Conservation (phyloP, 1,140 invertebrate genomes). For the Aphelenchoides fujianensis region DNA sequence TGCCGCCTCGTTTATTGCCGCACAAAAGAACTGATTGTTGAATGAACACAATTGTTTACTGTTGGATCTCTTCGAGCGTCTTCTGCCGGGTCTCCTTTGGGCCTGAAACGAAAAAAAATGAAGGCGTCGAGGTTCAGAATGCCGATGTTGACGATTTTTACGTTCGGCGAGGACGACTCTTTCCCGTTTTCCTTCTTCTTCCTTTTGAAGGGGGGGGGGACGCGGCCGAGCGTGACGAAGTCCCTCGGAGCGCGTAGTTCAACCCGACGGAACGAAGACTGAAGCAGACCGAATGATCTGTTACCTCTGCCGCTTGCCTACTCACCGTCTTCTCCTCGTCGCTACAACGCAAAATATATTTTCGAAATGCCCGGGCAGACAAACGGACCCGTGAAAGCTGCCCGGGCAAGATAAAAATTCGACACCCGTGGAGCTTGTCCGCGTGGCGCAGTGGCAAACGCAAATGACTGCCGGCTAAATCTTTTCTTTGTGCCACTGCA, state of each 20-base stretch:
- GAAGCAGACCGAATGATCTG: too few species aligned
- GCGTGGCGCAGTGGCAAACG: too few species aligned
- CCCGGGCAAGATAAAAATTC: too few species aligned
- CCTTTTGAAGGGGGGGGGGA: too few species aligned
- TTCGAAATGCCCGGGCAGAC: too few species aligned
- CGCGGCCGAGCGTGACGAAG: conserved; percentile 25
- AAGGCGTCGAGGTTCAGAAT: conserved; percentile 30
- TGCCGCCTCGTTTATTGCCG: not conserved
- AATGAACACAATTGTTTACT: not conserved
- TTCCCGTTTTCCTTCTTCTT: too few species aligned
- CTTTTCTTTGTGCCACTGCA: too few species aligned
- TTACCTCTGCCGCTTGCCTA: not conserved
- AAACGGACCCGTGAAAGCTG: too few species aligned
- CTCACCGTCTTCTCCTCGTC: not conserved
- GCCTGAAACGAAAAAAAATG: too few species aligned
- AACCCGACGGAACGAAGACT: conserved; percentile 16
- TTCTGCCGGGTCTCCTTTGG: conserved; percentile 28
- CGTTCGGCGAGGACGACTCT: conserved; percentile 21
- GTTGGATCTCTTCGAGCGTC: conserved; percentile 4
- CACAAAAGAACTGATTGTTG: not conserved
- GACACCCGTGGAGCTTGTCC: too few species aligned
- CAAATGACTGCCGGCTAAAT: too few species aligned
- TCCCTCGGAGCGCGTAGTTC: conserved; percentile 20
- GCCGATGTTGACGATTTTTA: conserved; percentile 31
- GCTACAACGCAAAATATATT: too few species aligned